Conservation (phyloP, 2,113 vertebrate genomes). For the Ranitomeya variabilis region DNA sequence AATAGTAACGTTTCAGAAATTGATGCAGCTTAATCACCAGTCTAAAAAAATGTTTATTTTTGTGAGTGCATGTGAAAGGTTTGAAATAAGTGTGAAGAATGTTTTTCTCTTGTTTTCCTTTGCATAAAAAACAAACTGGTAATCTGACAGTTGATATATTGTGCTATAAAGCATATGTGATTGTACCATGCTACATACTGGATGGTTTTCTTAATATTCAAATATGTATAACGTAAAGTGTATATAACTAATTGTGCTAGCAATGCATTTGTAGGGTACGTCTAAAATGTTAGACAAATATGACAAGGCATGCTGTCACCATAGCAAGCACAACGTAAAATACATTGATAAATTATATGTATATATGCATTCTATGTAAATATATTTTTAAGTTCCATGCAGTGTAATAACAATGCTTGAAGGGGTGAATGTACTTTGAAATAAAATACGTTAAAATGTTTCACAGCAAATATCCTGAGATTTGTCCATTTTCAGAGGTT, state of each 20-base stretch:
- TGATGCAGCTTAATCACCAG: conserved; percentile 70
- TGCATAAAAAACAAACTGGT: conserved; percentile 62
- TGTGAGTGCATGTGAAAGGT: conserved; percentile 61
- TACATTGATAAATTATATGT: conserved; percentile 72
- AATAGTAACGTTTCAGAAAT: conserved; percentile 74
- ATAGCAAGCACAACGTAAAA: conserved; percentile 72
- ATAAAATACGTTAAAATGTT: conserved; percentile 66
- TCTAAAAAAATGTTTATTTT: conserved; percentile 68
- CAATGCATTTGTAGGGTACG: conserved; percentile 67
- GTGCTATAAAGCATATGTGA: conserved; percentile 64
- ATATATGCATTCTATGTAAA: conserved; percentile 79
- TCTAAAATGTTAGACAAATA: conserved; percentile 71
- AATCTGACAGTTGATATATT: conserved; percentile 56
- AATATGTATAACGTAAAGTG: conserved; percentile 68
- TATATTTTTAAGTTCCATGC: conserved; percentile 76
- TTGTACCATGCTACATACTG: conserved; percentile 61
- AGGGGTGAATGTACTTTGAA: conserved; percentile 63
- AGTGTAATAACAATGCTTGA: conserved; percentile 71
- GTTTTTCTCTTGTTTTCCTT: conserved; percentile 56
- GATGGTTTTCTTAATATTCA: conserved; percentile 57
- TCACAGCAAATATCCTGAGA: conserved; percentile 77
- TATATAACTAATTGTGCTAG: conserved; percentile 65
- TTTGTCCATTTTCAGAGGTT: conserved; percentile 60
- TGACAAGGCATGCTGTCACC: conserved; percentile 74
- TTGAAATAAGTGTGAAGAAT: conserved; percentile 59